These are phyloP conservation scores for Andrena bicolor DNA, from an alignment of 2,888 invertebrate species.

Conservation along the genomic window DNA sequence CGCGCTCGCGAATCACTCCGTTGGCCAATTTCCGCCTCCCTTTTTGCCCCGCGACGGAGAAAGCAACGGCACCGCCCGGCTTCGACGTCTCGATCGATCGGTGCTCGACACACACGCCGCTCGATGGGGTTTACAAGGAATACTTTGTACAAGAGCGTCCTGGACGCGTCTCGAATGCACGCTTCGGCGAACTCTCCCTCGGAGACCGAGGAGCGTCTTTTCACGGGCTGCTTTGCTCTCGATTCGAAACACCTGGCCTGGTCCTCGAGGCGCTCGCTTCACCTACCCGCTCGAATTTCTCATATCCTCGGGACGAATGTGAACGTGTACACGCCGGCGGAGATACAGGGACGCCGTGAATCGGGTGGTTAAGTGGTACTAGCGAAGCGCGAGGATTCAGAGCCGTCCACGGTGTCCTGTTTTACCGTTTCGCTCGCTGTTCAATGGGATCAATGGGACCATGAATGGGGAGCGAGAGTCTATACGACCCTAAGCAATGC, in stretches of 20 bases:
- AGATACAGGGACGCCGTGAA: no score
- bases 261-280: constrained; percentile 34
- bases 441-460: no score
- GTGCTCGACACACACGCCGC: constrained; percentile 42
- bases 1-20: constrained; percentile 10
- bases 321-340: no score
- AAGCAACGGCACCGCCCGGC: constrained; percentile 14
- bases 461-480: no score
- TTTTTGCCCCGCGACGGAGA: neutral
- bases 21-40: constrained; percentile 19
- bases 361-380: no score
- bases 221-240: constrained; percentile 32
- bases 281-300: neutral
- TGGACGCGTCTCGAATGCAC: constrained; percentile 66
- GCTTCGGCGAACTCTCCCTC: constrained; percentile 58
- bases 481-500: no score
- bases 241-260: constrained; percentile 17
- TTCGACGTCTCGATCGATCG: constrained; percentile 52
- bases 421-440: no score
- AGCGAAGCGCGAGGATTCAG: no score
- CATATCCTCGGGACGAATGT: neutral
- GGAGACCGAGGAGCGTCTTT: constrained; percentile 53
- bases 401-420: no score
- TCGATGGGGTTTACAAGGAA: constrained; percentile 61
- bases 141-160: constrained; percentile 75